Conservation (phyloP, 2,113 vertebrate genomes). For the Passer domesticus region DNA sequence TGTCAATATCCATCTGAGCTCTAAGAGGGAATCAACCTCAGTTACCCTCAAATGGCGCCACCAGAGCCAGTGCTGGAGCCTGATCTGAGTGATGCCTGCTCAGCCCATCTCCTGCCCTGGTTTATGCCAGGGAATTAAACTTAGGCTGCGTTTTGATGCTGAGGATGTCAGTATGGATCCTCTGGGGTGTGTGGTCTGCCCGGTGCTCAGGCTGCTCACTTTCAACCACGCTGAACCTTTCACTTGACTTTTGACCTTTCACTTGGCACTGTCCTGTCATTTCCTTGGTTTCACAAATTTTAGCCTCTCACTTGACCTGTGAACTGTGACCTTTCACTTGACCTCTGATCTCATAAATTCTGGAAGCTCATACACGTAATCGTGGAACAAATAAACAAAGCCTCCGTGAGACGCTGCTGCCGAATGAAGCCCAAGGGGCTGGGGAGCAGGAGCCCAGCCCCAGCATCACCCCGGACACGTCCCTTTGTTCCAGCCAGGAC, state of each 20-base stretch:
- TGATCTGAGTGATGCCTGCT: background rate
- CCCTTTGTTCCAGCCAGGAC: background rate
- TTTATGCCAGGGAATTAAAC: conserved; percentile 44
- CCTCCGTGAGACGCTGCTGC: conserved; percentile 19
- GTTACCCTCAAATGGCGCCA: background rate
- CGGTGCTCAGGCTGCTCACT: conserved; percentile 45
- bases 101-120: background rate
- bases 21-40: background rate
- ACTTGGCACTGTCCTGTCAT: conserved; percentile 78
- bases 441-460: conserved; percentile 10
- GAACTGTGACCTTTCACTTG: conserved; percentile 78
- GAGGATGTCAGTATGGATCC: conserved; percentile 8
- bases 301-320: conserved; percentile 78
- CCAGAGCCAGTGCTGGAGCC: background rate
- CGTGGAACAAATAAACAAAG: conserved; percentile 80
- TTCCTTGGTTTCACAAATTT: conserved; percentile 80
- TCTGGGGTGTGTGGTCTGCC: conserved; percentile 54
- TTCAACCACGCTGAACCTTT: conserved; percentile 71
- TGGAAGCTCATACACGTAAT: conserved; percentile 75
- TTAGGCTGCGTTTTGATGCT: background rate
- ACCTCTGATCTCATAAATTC: conserved; percentile 79
- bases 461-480: background rate
- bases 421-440: conserved; percentile 60
- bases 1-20: background rate
- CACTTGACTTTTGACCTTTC: conserved; percentile 81